A percentile compares a stretch with the other conserved stretches of the same genome.
Conservation (phyloP, 2,888 invertebrate genomes). For the Cerceris rybyensis region DNA sequence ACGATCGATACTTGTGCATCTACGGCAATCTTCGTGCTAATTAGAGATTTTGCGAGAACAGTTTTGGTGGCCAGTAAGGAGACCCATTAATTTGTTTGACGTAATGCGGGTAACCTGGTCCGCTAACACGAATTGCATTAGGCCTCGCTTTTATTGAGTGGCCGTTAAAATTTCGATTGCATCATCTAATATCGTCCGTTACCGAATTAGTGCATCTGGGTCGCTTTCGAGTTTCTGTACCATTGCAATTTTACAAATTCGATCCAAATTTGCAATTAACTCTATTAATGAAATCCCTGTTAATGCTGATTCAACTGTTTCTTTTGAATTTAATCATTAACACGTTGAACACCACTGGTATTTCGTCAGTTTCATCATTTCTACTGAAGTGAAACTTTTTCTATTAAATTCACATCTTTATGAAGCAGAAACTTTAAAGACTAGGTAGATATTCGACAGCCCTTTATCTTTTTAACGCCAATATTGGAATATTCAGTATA, state of each 20-base stretch:
- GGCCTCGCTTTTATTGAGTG: slow-evolving; percentile 8
- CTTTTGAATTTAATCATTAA: too few species aligned
- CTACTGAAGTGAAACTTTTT: too few species aligned
- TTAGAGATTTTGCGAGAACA: slow-evolving; percentile 58
- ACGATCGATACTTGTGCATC: slow-evolving; percentile 54
- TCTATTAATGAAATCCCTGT: too few species aligned
- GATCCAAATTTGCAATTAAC: neutral
- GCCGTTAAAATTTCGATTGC: slow-evolving; percentile 30
- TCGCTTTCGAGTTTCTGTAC: too few species aligned
- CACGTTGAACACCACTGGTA: too few species aligned
- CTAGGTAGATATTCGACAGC: too few species aligned
- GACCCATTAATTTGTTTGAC: slow-evolving; percentile 69
- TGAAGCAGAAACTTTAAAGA: too few species aligned
- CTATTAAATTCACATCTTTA: too few species aligned
- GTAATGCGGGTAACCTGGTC: slow-evolving; percentile 42
- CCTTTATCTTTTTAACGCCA: too few species aligned
- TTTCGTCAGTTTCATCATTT: too few species aligned
- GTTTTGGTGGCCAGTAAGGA: slow-evolving; percentile 33
- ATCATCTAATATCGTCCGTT: slow-evolving; percentile 22
- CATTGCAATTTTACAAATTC: neutral
- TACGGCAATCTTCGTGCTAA: slow-evolving; percentile 66
- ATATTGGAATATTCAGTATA: too few species aligned
- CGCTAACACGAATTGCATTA: slow-evolving; percentile 42
- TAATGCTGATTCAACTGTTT: too few species aligned
- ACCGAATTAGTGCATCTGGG: slow-evolving; percentile 27